These are phyloP conservation scores for Amphibalanus amphitrite DNA, from an alignment of 1,140 invertebrate genomes.

Conservation along the genomic window DNA sequence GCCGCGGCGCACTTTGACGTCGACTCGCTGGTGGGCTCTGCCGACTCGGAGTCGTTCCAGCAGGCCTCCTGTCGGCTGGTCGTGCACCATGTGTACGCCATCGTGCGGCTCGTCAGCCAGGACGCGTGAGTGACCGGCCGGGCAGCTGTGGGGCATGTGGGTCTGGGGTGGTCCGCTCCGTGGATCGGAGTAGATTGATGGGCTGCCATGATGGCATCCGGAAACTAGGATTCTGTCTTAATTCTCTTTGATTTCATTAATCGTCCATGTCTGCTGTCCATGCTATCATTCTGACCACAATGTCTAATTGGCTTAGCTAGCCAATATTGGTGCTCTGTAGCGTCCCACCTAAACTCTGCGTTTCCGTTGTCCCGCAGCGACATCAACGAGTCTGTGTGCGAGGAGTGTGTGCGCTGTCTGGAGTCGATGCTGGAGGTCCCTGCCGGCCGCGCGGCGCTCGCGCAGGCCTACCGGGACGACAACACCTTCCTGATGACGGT, in stretches of 20 bases:
- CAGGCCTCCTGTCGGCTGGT: not conserved
- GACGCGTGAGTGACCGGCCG: constrained; percentile 6
- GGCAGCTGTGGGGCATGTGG: too few relatives aligned
- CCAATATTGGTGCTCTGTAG: too few relatives aligned
- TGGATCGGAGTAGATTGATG: too few relatives aligned
- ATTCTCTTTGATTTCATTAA: too few relatives aligned
- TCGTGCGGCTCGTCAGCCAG: not conserved
- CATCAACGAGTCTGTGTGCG: constrained; percentile 46
- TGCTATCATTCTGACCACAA: too few relatives aligned
- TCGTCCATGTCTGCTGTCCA: too few relatives aligned
- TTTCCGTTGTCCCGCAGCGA: too few relatives aligned
- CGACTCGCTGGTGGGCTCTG: constrained; percentile 31
- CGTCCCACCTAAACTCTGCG: too few relatives aligned
- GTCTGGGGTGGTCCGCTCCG: too few relatives aligned
- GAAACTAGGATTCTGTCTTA: too few relatives aligned
- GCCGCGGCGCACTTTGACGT: constrained; percentile 25
- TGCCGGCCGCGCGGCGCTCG: constrained; percentile 57
- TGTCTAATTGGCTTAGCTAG: too few relatives aligned
- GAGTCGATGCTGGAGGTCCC: constrained; percentile 62
- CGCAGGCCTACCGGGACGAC: constrained; percentile 33
- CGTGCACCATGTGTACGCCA: constrained; percentile 6
- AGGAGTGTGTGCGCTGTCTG: constrained; percentile 58
- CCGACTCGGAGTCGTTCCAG: not conserved
- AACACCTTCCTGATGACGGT: constrained; percentile 38
- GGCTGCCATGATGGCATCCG: too few relatives aligned